Evolutionary conservation across 2,797 vertebrate species (phyloP), one percentile per base, ranked within the genome.

Genomic region (Synaphobranchus kaupii): DNA sequence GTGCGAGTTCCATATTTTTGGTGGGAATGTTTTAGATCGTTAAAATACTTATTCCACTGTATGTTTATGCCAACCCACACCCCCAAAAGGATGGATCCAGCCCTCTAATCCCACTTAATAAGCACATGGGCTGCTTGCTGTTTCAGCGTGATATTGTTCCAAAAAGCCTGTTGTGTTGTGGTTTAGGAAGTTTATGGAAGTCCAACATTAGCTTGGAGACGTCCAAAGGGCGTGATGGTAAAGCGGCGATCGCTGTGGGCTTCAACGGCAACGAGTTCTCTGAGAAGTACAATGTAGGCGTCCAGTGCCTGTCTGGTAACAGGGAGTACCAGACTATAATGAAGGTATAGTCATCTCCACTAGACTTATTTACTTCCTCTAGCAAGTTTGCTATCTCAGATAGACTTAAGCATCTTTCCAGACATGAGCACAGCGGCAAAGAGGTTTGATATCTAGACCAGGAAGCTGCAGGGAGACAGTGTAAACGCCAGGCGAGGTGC

Each of bases 181-280:
- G 73, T 58, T 84, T 47, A 87, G 86, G 83, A 71, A 84, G 66
- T 39, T 31, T 20, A 31, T 87, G 86, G 86, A 76, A 22, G 50
- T 84, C 86, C 13, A 84, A 84, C 52, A 87, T 87, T 52, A 78
- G 50, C 83, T 34, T 87, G 86, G 25, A 63, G 82, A 84, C 34
- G 25, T 84, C 82, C 39, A 17, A 48, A 44, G 28, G 47, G n/a
- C 58, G 28, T n/a, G 52, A 71, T 12, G 54, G 50, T 20, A 31
- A 87, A 76, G 66, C 60, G 20, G 82, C 15, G 4, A 48, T 87
- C 66, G 60, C 22, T 1, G 83, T 87, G 22, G 22, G 66, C n/a
- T 87, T 84, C 82, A 60, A 60, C 13, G 13, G 63, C 1, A 8
- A 39, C 39, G n/a, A 48, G 82, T 60, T 58, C 50, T 78, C 86